Base-by-base conservation (phyloP, 2,113 vertebrate genomes). In the Antechinus flavipes region DNA sequence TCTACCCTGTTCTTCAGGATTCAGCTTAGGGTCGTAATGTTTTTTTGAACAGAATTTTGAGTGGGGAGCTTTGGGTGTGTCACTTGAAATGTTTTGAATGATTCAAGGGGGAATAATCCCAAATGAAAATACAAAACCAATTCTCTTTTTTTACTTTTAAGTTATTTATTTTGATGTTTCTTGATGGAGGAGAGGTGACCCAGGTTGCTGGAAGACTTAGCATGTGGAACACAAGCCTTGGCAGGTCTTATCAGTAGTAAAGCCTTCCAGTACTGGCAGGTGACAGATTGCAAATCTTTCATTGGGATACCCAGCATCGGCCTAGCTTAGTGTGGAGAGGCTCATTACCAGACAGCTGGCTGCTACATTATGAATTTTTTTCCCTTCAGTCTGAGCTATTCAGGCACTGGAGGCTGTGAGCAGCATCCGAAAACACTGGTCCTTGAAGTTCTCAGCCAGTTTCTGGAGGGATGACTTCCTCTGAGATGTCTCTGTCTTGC, bases 261-360 rank as follows among this genome's bases (percentile, higher is more conserved):
- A 84, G 68, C 2, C 68, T 84, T 42, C 68, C n/a, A 84, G n/a
- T 84, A 84, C 68, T 42, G n/a, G 68, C 68, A 84, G 68, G 68
- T 84, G 68, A 84, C 68, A 42, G 68, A 84, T 84, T 84, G n/a
- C 68, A 42, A 84, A n/a, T 84, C 68, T 84, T 84, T 84, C 68
- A 84, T 84, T 23, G n/a, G 68, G 68, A 84, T 84, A 84, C n/a
- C 35, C 68, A 84, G 68, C n/a, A 84, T 84, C 68, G 42, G n/a
- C 68, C 68, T 84, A 42, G 68, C n/a, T 84, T 84, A 84, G 68
- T 84, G 68, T 84, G 68, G 68, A 84, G n/a, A 84, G 68, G 68
- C 68, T 84, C 68, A 84, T 84, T 84, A 84, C 68, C 68, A 84
- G 68, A 84, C 68, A 84, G 68, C 68, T 84, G 68, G 68, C 68